These are phyloP conservation scores for Cheumatopsyche charites DNA, from an alignment of 1,140 invertebrate species.

Conservation along the genomic window DNA sequence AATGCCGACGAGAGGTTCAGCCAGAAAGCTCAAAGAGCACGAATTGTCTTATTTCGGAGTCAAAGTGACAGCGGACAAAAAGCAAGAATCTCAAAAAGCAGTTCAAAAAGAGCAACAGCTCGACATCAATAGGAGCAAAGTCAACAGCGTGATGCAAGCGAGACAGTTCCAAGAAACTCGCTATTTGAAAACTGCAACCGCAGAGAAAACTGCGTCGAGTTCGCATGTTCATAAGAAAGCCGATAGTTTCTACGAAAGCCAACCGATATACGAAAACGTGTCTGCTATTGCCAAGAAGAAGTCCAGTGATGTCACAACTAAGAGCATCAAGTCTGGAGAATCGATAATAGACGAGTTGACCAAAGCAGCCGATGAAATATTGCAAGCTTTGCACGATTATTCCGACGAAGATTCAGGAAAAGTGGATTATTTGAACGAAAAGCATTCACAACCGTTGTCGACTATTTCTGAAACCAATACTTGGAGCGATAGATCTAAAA, in stretches of 20 bases:
- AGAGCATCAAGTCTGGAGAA: slow-evolving; percentile 48
- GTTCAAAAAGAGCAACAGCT: background rate
- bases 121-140: background rate
- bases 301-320: slow-evolving; percentile 29
- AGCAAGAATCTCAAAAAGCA: background rate
- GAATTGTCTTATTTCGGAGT: slow-evolving; percentile 58
- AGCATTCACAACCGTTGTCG: slow-evolving; percentile 48
- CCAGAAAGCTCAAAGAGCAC: slow-evolving; percentile 56
- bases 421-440: slow-evolving; percentile 51
- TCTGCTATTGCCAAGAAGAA: slow-evolving; percentile 1
- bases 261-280: slow-evolving; percentile 44
- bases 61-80: slow-evolving; percentile 40
- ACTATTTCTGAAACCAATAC: slow-evolving; percentile 59
- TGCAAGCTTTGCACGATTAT: slow-evolving; percentile 62
- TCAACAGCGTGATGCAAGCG: background rate
- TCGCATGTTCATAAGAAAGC: background rate
- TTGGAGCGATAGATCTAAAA: slow-evolving; percentile 50
- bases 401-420: slow-evolving; percentile 57
- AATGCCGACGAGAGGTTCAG: slow-evolving; percentile 46
- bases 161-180: background rate
- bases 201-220: background rate
- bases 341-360: slow-evolving; percentile 61
- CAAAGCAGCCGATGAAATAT: slow-evolving; percentile 61
- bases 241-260: background rate
- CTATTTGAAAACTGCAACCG: background rate